These are phyloP conservation scores for Percina caprodes DNA, from an alignment of 2,113 vertebrate species.

Conservation along the genomic window DNA sequence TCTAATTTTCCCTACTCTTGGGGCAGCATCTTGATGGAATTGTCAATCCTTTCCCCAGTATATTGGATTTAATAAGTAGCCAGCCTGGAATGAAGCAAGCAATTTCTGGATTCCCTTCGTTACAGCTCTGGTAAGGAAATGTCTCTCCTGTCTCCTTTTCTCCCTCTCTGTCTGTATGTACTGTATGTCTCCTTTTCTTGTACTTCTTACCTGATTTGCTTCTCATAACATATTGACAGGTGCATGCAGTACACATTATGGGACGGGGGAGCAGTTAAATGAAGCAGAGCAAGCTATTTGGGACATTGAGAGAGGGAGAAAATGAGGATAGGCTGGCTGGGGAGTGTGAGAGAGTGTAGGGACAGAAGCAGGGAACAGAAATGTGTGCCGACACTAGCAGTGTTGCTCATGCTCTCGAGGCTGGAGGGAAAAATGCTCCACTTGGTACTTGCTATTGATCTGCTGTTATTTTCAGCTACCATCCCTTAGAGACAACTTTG, in stretches of 20 bases:
- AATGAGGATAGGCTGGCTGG: slow-evolving; percentile 41
- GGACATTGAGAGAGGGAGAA: slow-evolving; percentile 39
- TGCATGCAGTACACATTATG: slow-evolving; percentile 50
- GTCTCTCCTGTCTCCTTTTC: slow-evolving; percentile 10
- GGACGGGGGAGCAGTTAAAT: slow-evolving; percentile 53
- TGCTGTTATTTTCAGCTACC: slow-evolving; percentile 70
- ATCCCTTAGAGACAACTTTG: slow-evolving; percentile 67
- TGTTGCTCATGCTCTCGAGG: slow-evolving; percentile 63
- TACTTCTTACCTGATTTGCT: slow-evolving; percentile 61
- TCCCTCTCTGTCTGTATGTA: slow-evolving; percentile 18
- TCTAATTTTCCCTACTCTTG: slow-evolving; percentile 56
- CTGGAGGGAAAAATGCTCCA: slow-evolving; percentile 50
- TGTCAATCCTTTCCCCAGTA: slow-evolving; percentile 64
- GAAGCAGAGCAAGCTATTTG: slow-evolving; percentile 60
- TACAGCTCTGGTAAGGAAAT: slow-evolving; percentile 72
- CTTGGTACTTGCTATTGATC: slow-evolving; percentile 73
- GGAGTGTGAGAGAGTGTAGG: slow-evolving; percentile 23
- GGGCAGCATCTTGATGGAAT: slow-evolving; percentile 75
- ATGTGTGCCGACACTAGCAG: slow-evolving; percentile 58
- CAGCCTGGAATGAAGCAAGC: slow-evolving; percentile 76
- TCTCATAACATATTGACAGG: slow-evolving; percentile 64
- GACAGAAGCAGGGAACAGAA: slow-evolving; percentile 31
- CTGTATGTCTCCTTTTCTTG: slow-evolving; percentile 38
- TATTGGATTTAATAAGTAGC: slow-evolving; percentile 83
- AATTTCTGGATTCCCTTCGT: slow-evolving; percentile 70